Evolutionary conservation across 2,797 vertebrate species (phyloP), one percentile per base, ranked within the genome.

Genomic region (Diplodus sargus): DNA sequence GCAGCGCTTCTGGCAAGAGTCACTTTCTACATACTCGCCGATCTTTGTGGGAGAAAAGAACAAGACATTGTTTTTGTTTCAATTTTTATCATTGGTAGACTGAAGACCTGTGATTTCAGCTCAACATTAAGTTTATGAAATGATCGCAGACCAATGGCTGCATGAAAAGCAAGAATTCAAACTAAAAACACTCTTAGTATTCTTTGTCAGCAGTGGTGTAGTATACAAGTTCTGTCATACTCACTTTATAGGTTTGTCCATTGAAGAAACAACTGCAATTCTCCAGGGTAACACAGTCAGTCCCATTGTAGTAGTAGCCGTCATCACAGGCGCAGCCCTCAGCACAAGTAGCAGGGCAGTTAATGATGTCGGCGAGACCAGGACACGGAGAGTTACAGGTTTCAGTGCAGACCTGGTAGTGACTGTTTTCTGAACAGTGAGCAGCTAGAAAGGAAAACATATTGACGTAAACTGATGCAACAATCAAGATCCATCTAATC

Each of bases 291-390:
- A 96, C 90, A 0, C 95, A 96, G 59, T 42, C 69, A 0, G 90
- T 85, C 4, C 95, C 95, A 0, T 94, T 89, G 51, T 84, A 94
- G 82, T 90, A 89, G 80, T 88, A 95, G 14, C 91, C 93, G 0
- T 91, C 20, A 48, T 95, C 57, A 13, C 95, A 96, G 71, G 92
- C 81, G 22, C 95, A 96, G 42, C 95, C 95, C 70, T 96, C 95
- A 0, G 91, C 78, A 62, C 95, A 96, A 0, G 16, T 63, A 0
- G 74, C 65, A 0, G 89, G 87, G 60, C 94, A 96, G 5, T 54
- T 64, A 0, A 60, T 77, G 0, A 81, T 66, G 1, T 87, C 69
- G 0, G 66, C 83, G 54, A 95, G 81, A 1, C 93, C 92, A 0
- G 93, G 89, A 61, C 95, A 96, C 1, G 85, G 84, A 48, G 78